Conservation (phyloP, 2,797 vertebrate genomes). For the Tapirus indicus region DNA sequence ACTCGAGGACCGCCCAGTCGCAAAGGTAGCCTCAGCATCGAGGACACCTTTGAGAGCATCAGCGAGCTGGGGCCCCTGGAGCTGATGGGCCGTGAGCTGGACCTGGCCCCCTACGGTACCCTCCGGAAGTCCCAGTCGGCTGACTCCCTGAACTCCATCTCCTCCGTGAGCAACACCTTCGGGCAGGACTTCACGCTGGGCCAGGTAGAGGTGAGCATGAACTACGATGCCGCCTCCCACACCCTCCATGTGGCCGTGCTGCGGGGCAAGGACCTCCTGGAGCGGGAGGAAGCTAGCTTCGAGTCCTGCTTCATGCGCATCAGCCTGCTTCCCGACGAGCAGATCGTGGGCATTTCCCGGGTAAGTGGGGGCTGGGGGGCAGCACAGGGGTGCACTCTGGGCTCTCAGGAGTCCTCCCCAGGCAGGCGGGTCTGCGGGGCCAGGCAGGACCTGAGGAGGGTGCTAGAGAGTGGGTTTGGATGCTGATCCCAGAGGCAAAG, state of each 20-base stretch:
- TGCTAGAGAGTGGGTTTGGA: background rate
- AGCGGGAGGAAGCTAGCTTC: conserved; percentile 95
- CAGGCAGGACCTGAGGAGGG: background rate
- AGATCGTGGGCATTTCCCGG: conserved; percentile 95
- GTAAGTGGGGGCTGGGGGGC: conserved; percentile 86
- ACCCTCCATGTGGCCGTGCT: conserved; percentile 93
- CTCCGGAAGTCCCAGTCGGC: conserved; percentile 95
- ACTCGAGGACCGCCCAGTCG: conserved; percentile 85
- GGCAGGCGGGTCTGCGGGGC: background rate
- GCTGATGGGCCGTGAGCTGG: conserved; percentile 94
- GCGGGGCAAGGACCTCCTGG: conserved; percentile 98
- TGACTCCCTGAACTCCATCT: conserved; percentile 97
- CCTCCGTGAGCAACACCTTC: conserved; percentile 97
- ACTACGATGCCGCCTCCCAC: conserved; percentile 89
- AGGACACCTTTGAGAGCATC: conserved; percentile 94
- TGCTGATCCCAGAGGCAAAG: background rate
- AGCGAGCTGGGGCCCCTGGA: conserved; percentile 96
- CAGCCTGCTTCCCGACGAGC: conserved; percentile 94
- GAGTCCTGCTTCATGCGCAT: conserved; percentile 97
- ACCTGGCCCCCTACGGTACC: conserved; percentile 90
- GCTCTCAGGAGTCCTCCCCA: background rate
- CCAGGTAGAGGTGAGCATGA: conserved; percentile 96
- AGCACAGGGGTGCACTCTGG: accelerated
- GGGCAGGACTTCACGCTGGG: conserved; percentile 97
- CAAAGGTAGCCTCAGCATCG: conserved; percentile 93